Evolutionary conservation across 2,797 vertebrate species (phyloP).

Genomic region (Chloroceryle inda): DNA sequence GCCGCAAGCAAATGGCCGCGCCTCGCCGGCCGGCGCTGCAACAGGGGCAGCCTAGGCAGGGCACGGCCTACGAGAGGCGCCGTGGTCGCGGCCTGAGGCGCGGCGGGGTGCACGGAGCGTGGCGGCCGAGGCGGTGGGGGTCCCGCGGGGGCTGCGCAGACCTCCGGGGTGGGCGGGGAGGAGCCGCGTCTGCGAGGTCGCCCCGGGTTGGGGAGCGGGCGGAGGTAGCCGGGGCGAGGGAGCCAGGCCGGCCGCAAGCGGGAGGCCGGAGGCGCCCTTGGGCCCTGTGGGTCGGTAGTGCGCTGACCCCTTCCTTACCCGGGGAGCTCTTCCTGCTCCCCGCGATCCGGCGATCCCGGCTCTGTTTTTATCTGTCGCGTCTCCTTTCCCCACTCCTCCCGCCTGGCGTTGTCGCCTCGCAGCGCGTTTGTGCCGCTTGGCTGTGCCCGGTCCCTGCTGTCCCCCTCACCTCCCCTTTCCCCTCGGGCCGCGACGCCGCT

Average conservation of each 20-base stretch:
- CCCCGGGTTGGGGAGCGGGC: background rate
- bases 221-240: background rate
- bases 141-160: background rate
- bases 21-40: background rate
- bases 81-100: background rate
- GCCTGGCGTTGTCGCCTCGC: background rate
- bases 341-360: too few relatives aligned
- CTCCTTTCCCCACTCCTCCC: background rate
- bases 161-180: background rate
- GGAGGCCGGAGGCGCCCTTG: background rate
- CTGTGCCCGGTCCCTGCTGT: background rate
- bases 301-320: background rate
- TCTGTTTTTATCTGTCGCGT: background rate
- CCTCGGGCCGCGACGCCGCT: background rate
- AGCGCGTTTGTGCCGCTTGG: background rate
- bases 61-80: background rate
- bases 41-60: background rate
- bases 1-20: background rate
- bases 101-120: background rate
- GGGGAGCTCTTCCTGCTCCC: background rate
- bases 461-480: too few relatives aligned
- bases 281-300: background rate
- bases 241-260: background rate
- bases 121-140: background rate
- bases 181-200: background rate